phyloP scores from a whole-genome alignment of 2,888 invertebrate species.

The Dynastes hyllus region DNA sequence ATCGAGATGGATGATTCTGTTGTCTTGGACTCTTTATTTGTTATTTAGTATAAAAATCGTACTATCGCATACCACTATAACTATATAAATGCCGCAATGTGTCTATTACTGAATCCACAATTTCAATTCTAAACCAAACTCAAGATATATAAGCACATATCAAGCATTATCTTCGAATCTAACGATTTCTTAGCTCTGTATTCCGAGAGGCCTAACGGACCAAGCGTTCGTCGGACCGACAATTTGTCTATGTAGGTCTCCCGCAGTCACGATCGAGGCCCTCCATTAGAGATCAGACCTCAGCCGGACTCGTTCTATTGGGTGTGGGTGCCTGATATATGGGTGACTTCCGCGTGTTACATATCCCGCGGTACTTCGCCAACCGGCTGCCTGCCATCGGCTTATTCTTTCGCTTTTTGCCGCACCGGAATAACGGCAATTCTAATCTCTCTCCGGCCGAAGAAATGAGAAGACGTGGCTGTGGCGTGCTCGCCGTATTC shows the following conservation, averaged over 20 bases:
- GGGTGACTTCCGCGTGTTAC: slow-evolving; percentile 67
- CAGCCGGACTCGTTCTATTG: slow-evolving; percentile 51
- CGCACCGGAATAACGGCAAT: slow-evolving; percentile 11
- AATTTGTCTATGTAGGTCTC: slow-evolving; percentile 62
- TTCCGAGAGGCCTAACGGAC: slow-evolving; percentile 6
- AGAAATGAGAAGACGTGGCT: not conserved
- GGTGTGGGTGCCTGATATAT: slow-evolving; percentile 68
- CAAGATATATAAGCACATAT: not conserved
- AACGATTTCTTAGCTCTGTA: no score
- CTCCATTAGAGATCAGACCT: slow-evolving; percentile 59
- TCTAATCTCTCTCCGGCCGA: not conserved
- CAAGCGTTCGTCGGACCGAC: not conserved
- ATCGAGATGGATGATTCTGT: no score
- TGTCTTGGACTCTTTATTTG: no score
- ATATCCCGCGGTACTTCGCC: slow-evolving; percentile 53
- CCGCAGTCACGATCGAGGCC: slow-evolving; percentile 64
- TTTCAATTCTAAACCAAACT: no score
- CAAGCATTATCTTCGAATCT: not conserved
- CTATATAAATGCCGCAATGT: no score
- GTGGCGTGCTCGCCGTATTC: slow-evolving; percentile 20
- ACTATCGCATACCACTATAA: no score
- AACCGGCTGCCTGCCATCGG: not conserved
- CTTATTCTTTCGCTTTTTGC: slow-evolving; percentile 6
- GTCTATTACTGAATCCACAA: no score
- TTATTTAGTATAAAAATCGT: no score